phyloP scores from a whole-genome alignment of 2,113 vertebrate species.

The Astatotilapia flaviijosephi region DNA sequence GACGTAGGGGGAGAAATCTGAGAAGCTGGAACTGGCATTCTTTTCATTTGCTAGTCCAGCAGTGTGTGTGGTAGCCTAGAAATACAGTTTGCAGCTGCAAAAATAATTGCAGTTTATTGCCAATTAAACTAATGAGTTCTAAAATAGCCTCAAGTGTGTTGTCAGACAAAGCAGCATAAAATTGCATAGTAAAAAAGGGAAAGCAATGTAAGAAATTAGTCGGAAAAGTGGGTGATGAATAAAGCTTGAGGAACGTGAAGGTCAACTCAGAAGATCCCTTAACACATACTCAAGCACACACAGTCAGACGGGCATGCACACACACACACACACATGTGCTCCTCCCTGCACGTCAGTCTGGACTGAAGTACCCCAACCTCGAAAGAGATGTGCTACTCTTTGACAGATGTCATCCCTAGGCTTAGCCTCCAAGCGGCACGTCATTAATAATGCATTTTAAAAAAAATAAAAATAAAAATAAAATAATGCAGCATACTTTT shows the following conservation, averaged over 20 bases:
- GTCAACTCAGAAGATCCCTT: slow-evolving; percentile 4
- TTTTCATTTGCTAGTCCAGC: slow-evolving; percentile 39
- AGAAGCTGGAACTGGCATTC: slow-evolving; percentile 34
- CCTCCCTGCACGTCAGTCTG: background rate
- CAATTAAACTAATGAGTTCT: slow-evolving; percentile 78
- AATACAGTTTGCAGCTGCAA: slow-evolving; percentile 63
- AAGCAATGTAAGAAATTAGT: slow-evolving; percentile 3
- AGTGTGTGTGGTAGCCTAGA: slow-evolving; percentile 36
- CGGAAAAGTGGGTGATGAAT: background rate
- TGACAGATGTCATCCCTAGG: slow-evolving; percentile 50
- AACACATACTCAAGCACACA: background rate
- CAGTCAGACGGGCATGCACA: background rate
- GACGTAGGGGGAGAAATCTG: slow-evolving; percentile 12
- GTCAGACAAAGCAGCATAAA: slow-evolving; percentile 54
- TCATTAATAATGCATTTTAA: slow-evolving; percentile 67
- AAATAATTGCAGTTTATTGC: slow-evolving; percentile 75
- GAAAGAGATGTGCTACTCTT: slow-evolving; percentile 32
- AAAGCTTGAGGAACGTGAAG: slow-evolving; percentile 19
- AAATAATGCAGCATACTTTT: slow-evolving; percentile 60
- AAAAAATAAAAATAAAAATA: too few species aligned
- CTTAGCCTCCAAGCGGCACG: slow-evolving; percentile 48
- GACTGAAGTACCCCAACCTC: background rate
- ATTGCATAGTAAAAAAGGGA: background rate
- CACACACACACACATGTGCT: background rate
- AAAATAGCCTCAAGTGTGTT: slow-evolving; percentile 69